These are phyloP conservation scores for Petrocephalus sullivani DNA, from an alignment of 2,797 vertebrate species.

Conservation along the genomic window DNA sequence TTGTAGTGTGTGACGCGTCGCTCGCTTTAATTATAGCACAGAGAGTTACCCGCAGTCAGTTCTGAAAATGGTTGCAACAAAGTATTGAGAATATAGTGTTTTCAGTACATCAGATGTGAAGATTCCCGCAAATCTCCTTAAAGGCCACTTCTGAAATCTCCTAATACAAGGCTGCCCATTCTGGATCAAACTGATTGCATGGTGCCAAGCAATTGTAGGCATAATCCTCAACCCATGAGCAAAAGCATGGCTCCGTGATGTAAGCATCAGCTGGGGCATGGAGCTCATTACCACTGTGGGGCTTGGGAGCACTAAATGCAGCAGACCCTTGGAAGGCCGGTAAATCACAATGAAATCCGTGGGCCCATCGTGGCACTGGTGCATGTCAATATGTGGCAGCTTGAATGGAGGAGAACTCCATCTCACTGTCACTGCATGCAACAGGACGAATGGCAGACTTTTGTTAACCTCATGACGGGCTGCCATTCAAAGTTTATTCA, in stretches of 20 bases:
- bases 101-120: constrained; percentile 5
- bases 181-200: background rate
- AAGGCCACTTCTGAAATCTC: background rate
- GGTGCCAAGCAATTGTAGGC: constrained; percentile 6
- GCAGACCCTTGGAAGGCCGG: background rate
- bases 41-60: constrained; percentile 3
- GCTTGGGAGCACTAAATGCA: background rate
- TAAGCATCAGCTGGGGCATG: background rate
- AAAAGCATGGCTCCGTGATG: constrained; percentile 10
- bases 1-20: background rate
- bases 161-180: background rate
- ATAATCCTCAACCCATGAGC: background rate
- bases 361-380: background rate
- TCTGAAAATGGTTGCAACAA: background rate
- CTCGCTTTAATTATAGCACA: constrained; percentile 15
- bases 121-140: background rate
- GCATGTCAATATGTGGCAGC: background rate
- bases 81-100: background rate
- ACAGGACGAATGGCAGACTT: background rate
- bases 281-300: background rate
- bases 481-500: constrained; percentile 5
- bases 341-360: background rate
- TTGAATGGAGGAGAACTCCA: constrained; percentile 8
- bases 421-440: background rate
- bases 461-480: constrained; percentile 2